Conservation (phyloP, 2,888 invertebrate genomes). For the Incurvaria masculella region DNA sequence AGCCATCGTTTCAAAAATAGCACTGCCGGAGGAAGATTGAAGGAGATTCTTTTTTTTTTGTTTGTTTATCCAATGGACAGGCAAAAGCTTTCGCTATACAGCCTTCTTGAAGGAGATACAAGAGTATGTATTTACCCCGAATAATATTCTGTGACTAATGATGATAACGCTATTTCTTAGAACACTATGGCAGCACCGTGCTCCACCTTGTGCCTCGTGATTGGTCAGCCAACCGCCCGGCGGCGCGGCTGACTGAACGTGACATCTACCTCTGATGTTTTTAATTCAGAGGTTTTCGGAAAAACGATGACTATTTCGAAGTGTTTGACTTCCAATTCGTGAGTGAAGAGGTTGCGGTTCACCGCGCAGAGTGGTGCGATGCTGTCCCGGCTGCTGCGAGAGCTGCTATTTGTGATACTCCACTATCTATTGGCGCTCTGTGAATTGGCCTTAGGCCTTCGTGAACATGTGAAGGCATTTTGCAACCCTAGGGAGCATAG, state of each 20-base stretch:
- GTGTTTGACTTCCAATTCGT: neutral
- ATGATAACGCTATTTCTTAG: too few species aligned
- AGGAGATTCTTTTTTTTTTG: too few species aligned
- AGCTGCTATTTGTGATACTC: slow-evolving; percentile 35
- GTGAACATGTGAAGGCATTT: neutral
- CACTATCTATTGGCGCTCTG: slow-evolving; percentile 40
- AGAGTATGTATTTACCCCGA: too few species aligned
- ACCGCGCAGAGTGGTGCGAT: slow-evolving; percentile 22
- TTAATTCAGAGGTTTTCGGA: too few species aligned
- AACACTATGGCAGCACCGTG: slow-evolving; percentile 28
- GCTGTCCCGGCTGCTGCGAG: slow-evolving; percentile 38
- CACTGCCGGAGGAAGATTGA: too few species aligned
- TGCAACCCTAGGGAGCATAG: neutral
- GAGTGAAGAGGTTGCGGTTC: neutral
- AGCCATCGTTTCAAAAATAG: too few species aligned
- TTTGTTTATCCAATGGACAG: too few species aligned
- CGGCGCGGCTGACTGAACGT: slow-evolving; percentile 31
- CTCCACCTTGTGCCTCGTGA: slow-evolving; percentile 47
- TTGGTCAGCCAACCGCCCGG: slow-evolving; percentile 25
- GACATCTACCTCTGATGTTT: slow-evolving; percentile 29
- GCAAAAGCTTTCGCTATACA: too few species aligned
- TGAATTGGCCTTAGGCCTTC: slow-evolving; percentile 25
- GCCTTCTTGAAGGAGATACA: too few species aligned
- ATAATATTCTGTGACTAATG: too few species aligned
- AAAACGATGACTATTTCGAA: slow-evolving; percentile 2